A percentile compares a stretch with the other conserved stretches of the same genome.
Conservation (phyloP, 2,113 vertebrate species). For the Miniopterus natalensis region DNA sequence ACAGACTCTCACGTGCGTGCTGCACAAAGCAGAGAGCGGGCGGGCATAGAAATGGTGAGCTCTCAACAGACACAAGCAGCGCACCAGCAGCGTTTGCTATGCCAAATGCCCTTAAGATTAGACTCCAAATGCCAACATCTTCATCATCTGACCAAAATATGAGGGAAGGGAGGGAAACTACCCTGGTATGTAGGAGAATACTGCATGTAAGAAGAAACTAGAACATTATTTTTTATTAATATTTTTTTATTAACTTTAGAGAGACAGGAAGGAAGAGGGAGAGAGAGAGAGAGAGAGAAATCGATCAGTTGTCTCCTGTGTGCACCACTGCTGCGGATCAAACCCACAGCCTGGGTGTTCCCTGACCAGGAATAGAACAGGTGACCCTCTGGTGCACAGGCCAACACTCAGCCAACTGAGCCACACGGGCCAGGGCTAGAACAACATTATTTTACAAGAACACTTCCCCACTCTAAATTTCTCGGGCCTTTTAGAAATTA, state of each 20-base stretch:
- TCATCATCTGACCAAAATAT: constrained; percentile 10
- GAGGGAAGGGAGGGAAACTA: neutral
- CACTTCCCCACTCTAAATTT: neutral
- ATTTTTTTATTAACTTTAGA: too few species aligned
- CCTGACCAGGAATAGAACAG: too few species aligned
- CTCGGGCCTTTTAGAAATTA: neutral
- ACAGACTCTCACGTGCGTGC: neutral
- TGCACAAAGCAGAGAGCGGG: too few species aligned
- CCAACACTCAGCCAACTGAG: too few species aligned
- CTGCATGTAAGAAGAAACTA: neutral
- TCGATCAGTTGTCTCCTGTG: too few species aligned
- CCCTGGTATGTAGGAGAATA: neutral
- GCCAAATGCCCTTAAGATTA: neutral
- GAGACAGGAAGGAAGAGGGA: too few species aligned
- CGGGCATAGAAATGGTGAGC: neutral
- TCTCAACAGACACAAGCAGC: neutral
- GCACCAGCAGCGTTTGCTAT: neutral
- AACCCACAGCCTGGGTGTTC: too few species aligned
- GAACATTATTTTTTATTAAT: neutral
- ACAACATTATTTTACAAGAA: neutral
- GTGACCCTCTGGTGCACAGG: too few species aligned
- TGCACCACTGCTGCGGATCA: too few species aligned
- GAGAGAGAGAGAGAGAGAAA: too few species aligned
- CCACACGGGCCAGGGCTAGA: too few species aligned
- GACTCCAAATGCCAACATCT: neutral